A percentile compares a stretch with the other conserved stretches of the same genome.
These are phyloP conservation scores for Esox lucius DNA, from an alignment of 2,797 vertebrate genomes.

Conservation along the genomic window DNA sequence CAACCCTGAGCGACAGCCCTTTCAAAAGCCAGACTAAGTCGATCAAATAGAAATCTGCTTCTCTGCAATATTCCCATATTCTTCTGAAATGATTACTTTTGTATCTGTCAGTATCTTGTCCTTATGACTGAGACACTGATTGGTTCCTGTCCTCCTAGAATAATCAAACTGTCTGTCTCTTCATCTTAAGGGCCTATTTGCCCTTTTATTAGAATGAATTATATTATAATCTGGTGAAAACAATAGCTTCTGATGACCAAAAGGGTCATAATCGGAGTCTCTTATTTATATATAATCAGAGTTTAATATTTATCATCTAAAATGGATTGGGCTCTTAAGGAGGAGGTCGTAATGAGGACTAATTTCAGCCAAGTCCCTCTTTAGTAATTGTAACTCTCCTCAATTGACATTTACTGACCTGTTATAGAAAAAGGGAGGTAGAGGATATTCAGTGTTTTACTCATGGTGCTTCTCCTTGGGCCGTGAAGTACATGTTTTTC, in stretches of 20 bases:
- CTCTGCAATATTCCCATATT: conserved; percentile 48
- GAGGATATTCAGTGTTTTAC: conserved; percentile 40
- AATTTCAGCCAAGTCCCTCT: conserved; percentile 58
- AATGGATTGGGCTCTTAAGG: conserved; percentile 57
- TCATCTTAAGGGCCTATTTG: conserved; percentile 52
- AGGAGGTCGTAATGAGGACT: conserved; percentile 60
- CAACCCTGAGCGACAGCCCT: conserved; percentile 46
- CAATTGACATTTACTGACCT: conserved; percentile 63
- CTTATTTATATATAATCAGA: conserved; percentile 68
- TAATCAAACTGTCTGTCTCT: conserved; percentile 64
- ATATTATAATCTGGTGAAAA: conserved; percentile 59
- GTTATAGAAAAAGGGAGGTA: conserved; percentile 41
- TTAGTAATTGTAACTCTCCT: conserved; percentile 44
- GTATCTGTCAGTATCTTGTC: conserved; percentile 49
- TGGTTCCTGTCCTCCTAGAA: conserved; percentile 54
- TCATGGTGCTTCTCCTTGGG: conserved; percentile 29
- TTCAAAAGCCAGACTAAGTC: conserved; percentile 50
- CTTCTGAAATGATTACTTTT: conserved; percentile 53
- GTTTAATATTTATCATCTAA: conserved; percentile 66
- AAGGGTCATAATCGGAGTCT: conserved; percentile 40
- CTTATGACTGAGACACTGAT: conserved; percentile 46
- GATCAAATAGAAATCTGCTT: conserved; percentile 60
- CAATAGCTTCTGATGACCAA: conserved; percentile 57
- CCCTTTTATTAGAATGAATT: conserved; percentile 64
- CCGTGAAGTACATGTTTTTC: conserved; percentile 50